Conservation (phyloP, 1,140 invertebrate species). For the Dolichoris vasculosae region DNA sequence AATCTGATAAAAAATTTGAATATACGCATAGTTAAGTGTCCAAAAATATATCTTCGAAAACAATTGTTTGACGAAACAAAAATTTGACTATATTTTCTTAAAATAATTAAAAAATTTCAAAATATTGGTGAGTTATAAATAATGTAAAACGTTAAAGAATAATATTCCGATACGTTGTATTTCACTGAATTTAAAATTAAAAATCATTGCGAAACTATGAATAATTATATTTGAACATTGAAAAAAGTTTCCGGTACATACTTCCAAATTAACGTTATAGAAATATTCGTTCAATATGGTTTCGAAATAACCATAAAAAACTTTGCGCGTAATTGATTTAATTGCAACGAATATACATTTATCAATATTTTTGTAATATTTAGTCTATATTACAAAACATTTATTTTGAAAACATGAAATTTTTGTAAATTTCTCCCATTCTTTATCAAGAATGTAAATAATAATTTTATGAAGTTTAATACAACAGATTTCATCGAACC, state of each 20-base stretch:
- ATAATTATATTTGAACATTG: neutral
- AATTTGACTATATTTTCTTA: no score
- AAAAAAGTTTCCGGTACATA: neutral
- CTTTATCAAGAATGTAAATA: neutral
- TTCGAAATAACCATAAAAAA: conserved; percentile 6
- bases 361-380: neutral
- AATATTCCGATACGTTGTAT: no score
- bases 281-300: conserved; percentile 9
- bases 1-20: no score
- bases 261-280: neutral
- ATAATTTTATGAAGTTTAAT: neutral
- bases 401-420: neutral
- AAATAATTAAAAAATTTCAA: no score
- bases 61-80: no score
- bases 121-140: no score
- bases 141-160: no score
- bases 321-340: conserved; percentile 16
- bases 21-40: no score
- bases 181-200: neutral
- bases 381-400: neutral
- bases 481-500: neutral
- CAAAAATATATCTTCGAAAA: no score
- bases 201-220: neutral
- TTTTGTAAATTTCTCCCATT: neutral
- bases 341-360: conserved; percentile 7